Evolutionary conservation across 2,797 vertebrate genomes (phyloP), one percentile per base, ranked within the genome.

Genomic region (Myotis vivesi): DNA sequence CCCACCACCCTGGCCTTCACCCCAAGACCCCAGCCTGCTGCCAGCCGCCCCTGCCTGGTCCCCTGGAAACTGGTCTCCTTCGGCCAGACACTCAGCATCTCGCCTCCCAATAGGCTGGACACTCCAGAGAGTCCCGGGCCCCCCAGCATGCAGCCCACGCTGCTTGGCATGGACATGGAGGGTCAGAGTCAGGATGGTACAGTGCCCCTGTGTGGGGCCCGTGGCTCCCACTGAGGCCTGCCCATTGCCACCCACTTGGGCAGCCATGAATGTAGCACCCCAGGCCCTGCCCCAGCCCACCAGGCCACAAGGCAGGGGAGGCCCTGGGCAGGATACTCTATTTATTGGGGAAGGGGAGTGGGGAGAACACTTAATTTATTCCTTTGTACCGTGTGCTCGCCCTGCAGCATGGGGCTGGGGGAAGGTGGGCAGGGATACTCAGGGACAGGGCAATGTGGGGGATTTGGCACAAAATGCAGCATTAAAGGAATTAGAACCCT

Each of bases 131-230:
- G 96, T 81, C 95, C 91, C 23, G 96, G 97, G 1, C 96, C 96
- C 22, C 89, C 69, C 28, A 11, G 94, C 57, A 44, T 62, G 93
- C 97, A 97, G 81, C 99, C 98, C 76, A 99, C 98, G 33, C 98
- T 99, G 91, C 98, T 99, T 95, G 99, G 99, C 98, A 98, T 99
- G 98, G 99, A 99, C 97, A 97, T 98, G 98, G 99, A 99, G 94
- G 99, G 99, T 19, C 99, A 99, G 98, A 99, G 95, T 94, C 97
- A 97, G 96, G 99, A 99, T 98, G 98, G 92, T 72, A 99, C 99
- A 0, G 97, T 99, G 51, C 99, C 99, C 59, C 97, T 99, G 68
- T 99, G 99, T 16, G 98, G 98, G 77, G 66, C 87, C 8, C 96
- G 92, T 0, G 13, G 92, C 64, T 89, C 97, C 72, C 96, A 59